Evolutionary conservation across 2,888 invertebrate genomes (phyloP).

Genomic region (Aphodius sticticus): DNA sequence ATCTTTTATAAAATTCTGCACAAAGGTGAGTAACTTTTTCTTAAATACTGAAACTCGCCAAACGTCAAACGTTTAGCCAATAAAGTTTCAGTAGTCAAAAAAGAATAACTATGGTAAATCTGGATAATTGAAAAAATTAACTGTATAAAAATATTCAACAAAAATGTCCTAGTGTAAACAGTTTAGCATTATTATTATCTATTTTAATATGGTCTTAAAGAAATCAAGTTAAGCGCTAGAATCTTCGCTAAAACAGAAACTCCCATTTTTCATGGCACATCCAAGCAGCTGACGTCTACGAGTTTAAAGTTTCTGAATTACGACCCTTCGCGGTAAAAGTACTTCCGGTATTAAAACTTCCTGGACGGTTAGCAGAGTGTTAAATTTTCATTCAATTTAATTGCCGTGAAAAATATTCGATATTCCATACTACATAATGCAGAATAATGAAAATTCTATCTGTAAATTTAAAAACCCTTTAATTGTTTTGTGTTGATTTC

Average conservation of each 20-base stretch:
- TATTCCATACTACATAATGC: neutral
- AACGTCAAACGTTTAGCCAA: too few species aligned
- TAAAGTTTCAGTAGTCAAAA: too few species aligned
- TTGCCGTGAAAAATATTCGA: neutral
- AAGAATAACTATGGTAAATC: too few species aligned
- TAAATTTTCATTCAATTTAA: neutral
- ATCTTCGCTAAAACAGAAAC: neutral
- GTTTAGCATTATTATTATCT: too few species aligned
- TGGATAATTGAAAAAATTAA: too few species aligned
- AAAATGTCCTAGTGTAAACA: too few species aligned
- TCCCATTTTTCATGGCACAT: neutral
- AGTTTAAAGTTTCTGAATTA: slow-evolving; percentile 4
- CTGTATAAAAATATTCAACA: too few species aligned
- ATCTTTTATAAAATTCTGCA: too few species aligned
- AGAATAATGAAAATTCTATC: neutral
- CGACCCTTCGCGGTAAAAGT: neutral
- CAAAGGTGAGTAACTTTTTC: too few species aligned
- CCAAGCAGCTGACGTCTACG: neutral
- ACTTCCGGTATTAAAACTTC: neutral
- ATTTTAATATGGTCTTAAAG: neutral
- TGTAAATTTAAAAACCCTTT: too few species aligned
- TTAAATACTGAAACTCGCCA: too few species aligned
- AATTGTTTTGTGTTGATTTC: too few species aligned
- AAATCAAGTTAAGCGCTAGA: neutral
- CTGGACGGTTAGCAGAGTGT: neutral